Evolutionary conservation across 2,797 vertebrate genomes (phyloP).

Genomic region (Dermochelys coriacea): DNA sequence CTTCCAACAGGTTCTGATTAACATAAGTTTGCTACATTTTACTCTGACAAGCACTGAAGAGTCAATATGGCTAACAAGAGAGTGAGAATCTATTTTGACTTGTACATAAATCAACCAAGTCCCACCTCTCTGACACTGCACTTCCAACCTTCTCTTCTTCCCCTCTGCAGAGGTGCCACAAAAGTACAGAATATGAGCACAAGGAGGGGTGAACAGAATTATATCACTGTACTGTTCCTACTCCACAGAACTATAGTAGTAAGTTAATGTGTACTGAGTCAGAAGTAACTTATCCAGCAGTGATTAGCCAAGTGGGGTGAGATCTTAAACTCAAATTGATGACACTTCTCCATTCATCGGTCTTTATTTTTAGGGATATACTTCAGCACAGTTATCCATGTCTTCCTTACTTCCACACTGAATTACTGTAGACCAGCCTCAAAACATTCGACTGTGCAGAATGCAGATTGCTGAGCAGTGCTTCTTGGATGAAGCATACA

Average conservation of each 20-base stretch:
- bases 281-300: background rate
- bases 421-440: background rate
- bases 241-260: background rate
- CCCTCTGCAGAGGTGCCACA: background rate
- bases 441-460: background rate
- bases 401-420: fast-evolving
- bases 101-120: background rate
- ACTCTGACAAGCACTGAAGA: background rate
- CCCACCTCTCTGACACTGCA: background rate
- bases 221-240: background rate
- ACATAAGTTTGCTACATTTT: background rate
- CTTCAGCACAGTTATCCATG: background rate
- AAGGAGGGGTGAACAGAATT: fast-evolving
- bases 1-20: background rate
- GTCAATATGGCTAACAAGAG: background rate
- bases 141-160: background rate
- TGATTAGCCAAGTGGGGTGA: background rate
- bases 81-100: background rate
- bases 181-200: background rate
- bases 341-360: too few relatives aligned
- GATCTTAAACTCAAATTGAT: background rate
- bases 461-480: background rate
- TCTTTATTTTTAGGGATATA: background rate
- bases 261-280: background rate
- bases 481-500: background rate